Conservation (phyloP, 2,113 vertebrate genomes). For the Periophthalmus modestus region DNA sequence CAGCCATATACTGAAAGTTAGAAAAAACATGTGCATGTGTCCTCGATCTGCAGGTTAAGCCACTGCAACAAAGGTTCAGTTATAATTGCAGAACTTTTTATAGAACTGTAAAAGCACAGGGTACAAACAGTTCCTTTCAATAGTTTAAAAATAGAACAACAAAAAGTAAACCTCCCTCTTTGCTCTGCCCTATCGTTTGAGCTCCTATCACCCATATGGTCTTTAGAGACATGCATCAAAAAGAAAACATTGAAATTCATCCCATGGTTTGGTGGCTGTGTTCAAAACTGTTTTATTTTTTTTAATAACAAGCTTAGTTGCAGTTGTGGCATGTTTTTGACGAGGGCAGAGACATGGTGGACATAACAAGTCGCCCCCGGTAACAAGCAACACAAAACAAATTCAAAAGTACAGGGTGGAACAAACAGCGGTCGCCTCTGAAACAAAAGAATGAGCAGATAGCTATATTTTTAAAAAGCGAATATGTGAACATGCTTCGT, state of each 20-base stretch:
- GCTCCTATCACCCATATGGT: not conserved
- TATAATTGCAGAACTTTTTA: too few species aligned
- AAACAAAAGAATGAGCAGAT: not conserved
- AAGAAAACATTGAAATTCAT: not conserved
- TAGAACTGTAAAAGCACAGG: too few species aligned
- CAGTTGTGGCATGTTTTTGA: constrained; percentile 14
- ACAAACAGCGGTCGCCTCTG: not conserved
- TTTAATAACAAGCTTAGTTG: constrained; percentile 25
- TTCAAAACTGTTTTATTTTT: not conserved
- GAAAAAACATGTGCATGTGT: too few species aligned
- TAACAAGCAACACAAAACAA: not conserved
- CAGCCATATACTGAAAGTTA: too few species aligned
- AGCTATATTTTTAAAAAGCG: too few species aligned
- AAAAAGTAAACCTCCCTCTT: not conserved
- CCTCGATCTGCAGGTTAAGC: too few species aligned
- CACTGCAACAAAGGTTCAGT: too few species aligned
- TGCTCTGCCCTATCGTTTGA: not conserved
- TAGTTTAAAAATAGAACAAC: not conserved
- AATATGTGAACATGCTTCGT: too few species aligned
- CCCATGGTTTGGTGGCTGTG: not conserved
- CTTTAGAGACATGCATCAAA: not conserved
- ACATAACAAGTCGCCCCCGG: constrained; percentile 1
- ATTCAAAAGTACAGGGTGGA: not conserved
- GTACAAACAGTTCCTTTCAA: too few species aligned
- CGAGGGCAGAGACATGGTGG: not conserved